Conservation (phyloP, 2,113 vertebrate genomes). For the Camelus dromedarius region DNA sequence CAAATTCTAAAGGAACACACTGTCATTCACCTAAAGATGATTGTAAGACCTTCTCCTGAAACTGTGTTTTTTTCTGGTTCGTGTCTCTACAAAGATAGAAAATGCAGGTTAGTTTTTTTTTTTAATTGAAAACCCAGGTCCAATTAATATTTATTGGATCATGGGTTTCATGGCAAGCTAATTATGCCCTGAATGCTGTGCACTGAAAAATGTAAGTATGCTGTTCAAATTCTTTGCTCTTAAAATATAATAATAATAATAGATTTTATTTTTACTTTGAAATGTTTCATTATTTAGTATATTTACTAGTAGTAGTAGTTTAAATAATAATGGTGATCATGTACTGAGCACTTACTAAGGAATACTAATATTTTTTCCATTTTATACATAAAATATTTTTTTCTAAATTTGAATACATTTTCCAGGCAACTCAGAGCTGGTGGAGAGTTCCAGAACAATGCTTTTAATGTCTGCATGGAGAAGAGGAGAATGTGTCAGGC, state of each 20-base stretch:
- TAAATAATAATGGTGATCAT: neutral
- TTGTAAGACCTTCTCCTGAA: neutral
- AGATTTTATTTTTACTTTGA: conserved; percentile 1
- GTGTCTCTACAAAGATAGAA: neutral
- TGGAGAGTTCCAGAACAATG: conserved; percentile 82
- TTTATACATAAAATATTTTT: conserved; percentile 68
- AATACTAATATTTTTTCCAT: neutral
- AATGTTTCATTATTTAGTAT: neutral
- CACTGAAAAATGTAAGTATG: neutral
- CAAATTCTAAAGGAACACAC: neutral
- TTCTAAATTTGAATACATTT: conserved; percentile 75
- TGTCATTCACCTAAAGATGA: neutral
- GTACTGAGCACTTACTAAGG: neutral
- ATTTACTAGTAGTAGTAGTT: neutral
- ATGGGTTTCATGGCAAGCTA: neutral
- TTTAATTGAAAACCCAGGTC: neutral
- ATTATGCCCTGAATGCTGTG: neutral
- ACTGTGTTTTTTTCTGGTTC: neutral
- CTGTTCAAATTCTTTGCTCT: neutral
- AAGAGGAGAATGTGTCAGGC: conserved; percentile 84
- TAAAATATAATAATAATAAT: neutral
- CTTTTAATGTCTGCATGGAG: conserved; percentile 87
- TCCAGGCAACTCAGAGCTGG: conserved; percentile 45
- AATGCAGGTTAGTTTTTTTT: neutral
- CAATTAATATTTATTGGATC: neutral